A percentile compares a stretch with the other conserved stretches of the same genome.
Conservation (phyloP, 2,888 invertebrate species). For the Noctua comes region DNA sequence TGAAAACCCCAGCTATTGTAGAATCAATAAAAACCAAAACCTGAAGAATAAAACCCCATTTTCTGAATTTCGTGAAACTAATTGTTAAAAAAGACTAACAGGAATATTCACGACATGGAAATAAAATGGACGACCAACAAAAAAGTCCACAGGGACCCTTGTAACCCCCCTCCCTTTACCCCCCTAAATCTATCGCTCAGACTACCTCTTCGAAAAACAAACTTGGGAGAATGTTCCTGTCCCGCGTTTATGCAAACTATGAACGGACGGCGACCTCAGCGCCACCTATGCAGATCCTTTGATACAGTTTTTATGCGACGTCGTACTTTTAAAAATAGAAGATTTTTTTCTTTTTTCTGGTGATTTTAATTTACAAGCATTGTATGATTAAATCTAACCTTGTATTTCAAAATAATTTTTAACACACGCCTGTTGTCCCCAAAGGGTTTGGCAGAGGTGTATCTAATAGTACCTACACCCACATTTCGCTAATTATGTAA, state of each 20-base stretch:
- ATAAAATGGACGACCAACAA: constrained; percentile 35
- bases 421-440: too few relatives aligned
- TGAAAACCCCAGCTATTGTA: neutral
- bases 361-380: neutral
- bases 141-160: constrained; percentile 31
- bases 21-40: neutral
- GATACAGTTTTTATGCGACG: constrained; percentile 15
- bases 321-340: neutral
- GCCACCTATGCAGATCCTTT: constrained; percentile 44
- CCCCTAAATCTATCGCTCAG: constrained; percentile 53
- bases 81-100: constrained; percentile 19
- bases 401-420: neutral
- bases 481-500: too few relatives aligned
- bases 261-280: constrained; percentile 42
- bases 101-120: constrained; percentile 24
- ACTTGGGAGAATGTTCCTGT: constrained; percentile 46
- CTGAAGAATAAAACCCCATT: neutral
- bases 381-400: neutral
- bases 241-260: constrained; percentile 55
- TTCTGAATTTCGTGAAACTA: constrained; percentile 11
- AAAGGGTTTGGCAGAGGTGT: too few relatives aligned
- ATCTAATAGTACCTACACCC: too few relatives aligned
- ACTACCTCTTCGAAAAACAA: constrained; percentile 48
- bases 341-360: neutral
- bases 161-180: neutral